phyloP scores from a whole-genome alignment of 2,888 invertebrate species.

The Bedellia somnulentella region DNA sequence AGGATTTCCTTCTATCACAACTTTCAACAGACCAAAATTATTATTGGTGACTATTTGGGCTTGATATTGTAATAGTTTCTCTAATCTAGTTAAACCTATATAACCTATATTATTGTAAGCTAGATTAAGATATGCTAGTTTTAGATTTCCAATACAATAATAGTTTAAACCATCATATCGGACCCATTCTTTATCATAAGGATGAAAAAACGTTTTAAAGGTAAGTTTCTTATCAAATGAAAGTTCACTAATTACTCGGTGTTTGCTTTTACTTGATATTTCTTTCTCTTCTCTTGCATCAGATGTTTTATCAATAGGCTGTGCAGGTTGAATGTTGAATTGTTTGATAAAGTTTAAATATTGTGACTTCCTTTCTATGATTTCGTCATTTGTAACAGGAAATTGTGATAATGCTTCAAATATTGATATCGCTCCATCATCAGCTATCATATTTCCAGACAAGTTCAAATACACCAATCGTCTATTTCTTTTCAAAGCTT shows the following conservation, averaged over 20 bases:
- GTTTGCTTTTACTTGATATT: background rate
- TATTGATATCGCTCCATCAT: slow-evolving; percentile 19
- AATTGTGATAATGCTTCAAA: slow-evolving; percentile 20
- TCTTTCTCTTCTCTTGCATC: slow-evolving; percentile 8
- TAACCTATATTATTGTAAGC: slow-evolving; percentile 22
- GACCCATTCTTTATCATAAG: slow-evolving; percentile 14
- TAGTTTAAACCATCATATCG: slow-evolving; percentile 10
- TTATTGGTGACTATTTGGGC: too few species aligned
- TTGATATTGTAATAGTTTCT: slow-evolving; percentile 22
- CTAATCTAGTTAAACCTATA: slow-evolving; percentile 15
- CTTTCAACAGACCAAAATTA: slow-evolving; percentile 18
- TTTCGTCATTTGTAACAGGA: slow-evolving; percentile 17
- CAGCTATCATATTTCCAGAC: slow-evolving; percentile 23
- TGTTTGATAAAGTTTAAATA: slow-evolving; percentile 13
- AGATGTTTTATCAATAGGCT: slow-evolving; percentile 13
- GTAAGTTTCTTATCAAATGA: background rate
- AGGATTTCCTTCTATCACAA: slow-evolving; percentile 23
- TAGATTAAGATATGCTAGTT: slow-evolving; percentile 24
- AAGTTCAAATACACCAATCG: slow-evolving; percentile 24
- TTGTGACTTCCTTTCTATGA: slow-evolving; percentile 10
- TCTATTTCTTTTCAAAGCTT: slow-evolving; percentile 23
- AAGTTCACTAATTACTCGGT: background rate
- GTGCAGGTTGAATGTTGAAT: background rate
- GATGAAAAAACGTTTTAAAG: slow-evolving; percentile 13
- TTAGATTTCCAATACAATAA: slow-evolving; percentile 21